Percentiles rank a stretch among this genome's conserved stretches.
These are phyloP conservation scores for Tachina grossa DNA, from an alignment of 2,888 invertebrate genomes.

Conservation along the genomic window DNA sequence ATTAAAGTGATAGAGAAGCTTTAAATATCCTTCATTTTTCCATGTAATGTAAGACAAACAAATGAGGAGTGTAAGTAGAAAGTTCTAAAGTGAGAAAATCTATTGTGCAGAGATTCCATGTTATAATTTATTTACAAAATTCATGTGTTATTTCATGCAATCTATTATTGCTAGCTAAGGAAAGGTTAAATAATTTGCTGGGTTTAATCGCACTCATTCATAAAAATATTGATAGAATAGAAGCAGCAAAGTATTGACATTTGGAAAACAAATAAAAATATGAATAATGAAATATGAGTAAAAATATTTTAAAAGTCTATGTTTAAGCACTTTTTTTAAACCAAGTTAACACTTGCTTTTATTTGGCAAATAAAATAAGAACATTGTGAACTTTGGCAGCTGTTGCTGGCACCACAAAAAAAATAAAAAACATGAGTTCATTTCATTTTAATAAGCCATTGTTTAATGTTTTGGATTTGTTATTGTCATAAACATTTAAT, in stretches of 20 bases:
- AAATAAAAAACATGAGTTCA: slow-evolving; percentile 11
- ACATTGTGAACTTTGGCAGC: slow-evolving; percentile 45
- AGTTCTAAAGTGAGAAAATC: too few relatives aligned
- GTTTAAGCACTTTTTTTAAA: not conserved
- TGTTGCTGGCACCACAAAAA: slow-evolving; percentile 22
- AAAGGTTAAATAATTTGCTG: not conserved
- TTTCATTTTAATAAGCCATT: slow-evolving; percentile 50
- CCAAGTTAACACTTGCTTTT: not conserved
- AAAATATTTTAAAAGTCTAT: slow-evolving; percentile 9
- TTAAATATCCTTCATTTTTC: not conserved
- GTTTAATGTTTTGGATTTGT: slow-evolving; percentile 33
- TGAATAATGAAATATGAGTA: not conserved
- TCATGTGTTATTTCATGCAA: not conserved
- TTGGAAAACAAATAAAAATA: not conserved
- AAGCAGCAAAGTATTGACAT: too few relatives aligned
- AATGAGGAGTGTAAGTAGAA: too few relatives aligned
- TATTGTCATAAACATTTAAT: slow-evolving; percentile 26
- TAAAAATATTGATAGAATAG: not conserved
- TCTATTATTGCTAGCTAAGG: too few relatives aligned
- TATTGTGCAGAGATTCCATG: too few relatives aligned
- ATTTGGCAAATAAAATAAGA: not conserved
- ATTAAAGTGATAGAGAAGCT: not conserved
- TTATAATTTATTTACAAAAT: not conserved
- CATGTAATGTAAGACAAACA: not conserved
- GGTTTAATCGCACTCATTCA: not conserved